Percentiles rank a stretch among this genome's conserved stretches.
These are phyloP conservation scores for Diplolepis rosae DNA, from an alignment of 2,888 invertebrate species.

Conservation along the genomic window DNA sequence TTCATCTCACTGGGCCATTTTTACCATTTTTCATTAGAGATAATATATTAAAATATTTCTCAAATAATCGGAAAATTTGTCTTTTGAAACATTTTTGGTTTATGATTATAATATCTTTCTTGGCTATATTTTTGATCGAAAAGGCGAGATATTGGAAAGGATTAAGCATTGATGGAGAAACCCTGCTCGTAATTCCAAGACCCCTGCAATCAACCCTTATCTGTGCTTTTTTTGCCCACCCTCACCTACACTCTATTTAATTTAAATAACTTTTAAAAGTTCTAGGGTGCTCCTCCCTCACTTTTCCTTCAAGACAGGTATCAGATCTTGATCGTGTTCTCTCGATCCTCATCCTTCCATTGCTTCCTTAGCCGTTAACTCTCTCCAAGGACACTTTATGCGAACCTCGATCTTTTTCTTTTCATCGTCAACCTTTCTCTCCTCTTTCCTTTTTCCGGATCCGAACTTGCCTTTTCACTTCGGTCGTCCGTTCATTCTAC, in stretches of 20 bases:
- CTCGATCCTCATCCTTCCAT: constrained; percentile 14
- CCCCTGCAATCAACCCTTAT: constrained; percentile 22
- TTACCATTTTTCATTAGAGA: too few species aligned
- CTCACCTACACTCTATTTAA: constrained; percentile 59
- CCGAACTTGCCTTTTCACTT: constrained; percentile 14
- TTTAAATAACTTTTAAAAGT: constrained; percentile 67
- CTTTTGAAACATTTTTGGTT: too few species aligned
- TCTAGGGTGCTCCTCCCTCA: constrained; percentile 38
- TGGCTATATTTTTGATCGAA: not conserved
- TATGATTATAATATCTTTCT: not conserved
- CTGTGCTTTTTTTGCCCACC: constrained; percentile 18
- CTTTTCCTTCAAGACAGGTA: constrained; percentile 20
- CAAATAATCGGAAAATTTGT: not conserved
- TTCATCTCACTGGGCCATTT: not conserved
- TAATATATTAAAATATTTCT: not conserved
- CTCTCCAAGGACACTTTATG: constrained; percentile 21
- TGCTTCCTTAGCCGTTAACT: constrained; percentile 24
- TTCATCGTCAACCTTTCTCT: constrained; percentile 34
- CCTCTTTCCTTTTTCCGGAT: constrained; percentile 19
- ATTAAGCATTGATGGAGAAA: not conserved
- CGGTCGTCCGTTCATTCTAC: constrained; percentile 30
- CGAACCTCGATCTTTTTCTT: constrained; percentile 22
- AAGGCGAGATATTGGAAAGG: not conserved
- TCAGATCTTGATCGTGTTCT: constrained; percentile 34
- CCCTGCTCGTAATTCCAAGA: constrained; percentile 10